phyloP scores from a whole-genome alignment of 92 coral and sea anemone genomes.

The Phenganax marumi region DNA sequence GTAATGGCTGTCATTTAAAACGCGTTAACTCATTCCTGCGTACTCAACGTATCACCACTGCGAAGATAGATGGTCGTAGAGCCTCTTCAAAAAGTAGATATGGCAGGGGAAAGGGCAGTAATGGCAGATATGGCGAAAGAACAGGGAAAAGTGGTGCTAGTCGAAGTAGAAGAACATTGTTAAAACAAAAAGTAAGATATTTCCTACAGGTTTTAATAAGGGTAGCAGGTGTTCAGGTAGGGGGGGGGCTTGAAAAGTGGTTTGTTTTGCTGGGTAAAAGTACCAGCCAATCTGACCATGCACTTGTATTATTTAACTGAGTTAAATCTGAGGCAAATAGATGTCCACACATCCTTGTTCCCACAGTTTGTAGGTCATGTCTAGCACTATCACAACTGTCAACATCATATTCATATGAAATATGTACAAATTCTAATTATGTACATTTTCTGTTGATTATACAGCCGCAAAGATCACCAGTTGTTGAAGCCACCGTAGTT shows the following conservation, averaged over 20 bases:
- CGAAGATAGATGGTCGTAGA: conserved; percentile 63
- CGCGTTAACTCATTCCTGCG: conserved; percentile 86
- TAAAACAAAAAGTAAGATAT: conserved; percentile 73
- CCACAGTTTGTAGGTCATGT: not conserved
- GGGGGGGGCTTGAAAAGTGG: too few species aligned
- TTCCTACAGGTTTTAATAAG: not conserved
- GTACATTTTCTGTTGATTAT: conserved; percentile 2
- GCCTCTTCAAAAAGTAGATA: conserved; percentile 20
- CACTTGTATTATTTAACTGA: too few species aligned
- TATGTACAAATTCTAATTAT: not conserved
- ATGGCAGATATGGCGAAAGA: conserved; percentile 91
- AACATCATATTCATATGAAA: not conserved
- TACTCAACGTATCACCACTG: conserved; percentile 82
- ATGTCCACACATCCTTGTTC: too few species aligned
- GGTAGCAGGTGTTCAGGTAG: not conserved
- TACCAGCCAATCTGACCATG: too few species aligned
- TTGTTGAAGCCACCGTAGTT: conserved; percentile 88
- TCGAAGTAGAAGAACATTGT: conserved; percentile 74
- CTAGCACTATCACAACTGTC: not conserved
- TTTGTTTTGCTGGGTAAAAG: too few species aligned
- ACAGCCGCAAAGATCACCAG: conserved; percentile 94
- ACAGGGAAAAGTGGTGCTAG: conserved; percentile 56
- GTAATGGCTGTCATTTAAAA: conserved; percentile 94
- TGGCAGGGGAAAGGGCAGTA: conserved; percentile 83
- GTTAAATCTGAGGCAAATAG: too few species aligned